Conservation (phyloP, 2,888 invertebrate genomes). For the Lypha dubia region DNA sequence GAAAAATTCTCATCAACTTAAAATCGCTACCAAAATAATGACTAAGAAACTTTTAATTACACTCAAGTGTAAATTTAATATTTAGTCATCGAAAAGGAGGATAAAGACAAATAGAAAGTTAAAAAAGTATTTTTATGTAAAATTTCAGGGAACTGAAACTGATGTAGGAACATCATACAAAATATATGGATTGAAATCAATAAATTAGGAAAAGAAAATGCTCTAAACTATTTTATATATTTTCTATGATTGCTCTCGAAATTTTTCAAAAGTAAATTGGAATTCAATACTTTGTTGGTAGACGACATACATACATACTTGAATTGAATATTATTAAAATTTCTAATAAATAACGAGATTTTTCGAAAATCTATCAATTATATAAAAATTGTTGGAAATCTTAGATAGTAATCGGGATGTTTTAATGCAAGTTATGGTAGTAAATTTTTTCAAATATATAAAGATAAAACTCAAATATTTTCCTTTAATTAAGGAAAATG, state of each 20-base stretch:
- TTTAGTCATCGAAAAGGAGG: background rate
- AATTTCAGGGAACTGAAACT: background rate
- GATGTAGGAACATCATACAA: background rate
- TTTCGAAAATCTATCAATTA: too few relatives aligned
- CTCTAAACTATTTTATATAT: background rate
- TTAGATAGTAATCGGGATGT: too few relatives aligned
- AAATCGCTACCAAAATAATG: background rate
- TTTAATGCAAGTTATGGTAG: too few relatives aligned
- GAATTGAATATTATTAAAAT: background rate
- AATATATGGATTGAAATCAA: background rate
- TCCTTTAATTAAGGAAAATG: too few relatives aligned
- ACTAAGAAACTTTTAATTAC: constrained; percentile 36
- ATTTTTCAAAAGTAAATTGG: background rate
- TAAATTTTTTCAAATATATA: too few relatives aligned
- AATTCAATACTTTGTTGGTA: too few relatives aligned
- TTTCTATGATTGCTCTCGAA: background rate
- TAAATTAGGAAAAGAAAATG: too few relatives aligned
- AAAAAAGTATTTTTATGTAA: background rate
- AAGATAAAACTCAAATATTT: too few relatives aligned
- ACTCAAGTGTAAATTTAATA: constrained; percentile 22
- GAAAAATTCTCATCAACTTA: background rate
- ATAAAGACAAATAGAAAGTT: background rate
- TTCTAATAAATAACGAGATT: too few relatives aligned
- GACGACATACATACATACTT: background rate
- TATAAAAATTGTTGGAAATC: too few relatives aligned